Base-by-base conservation (phyloP, 35 echinoderm and acorn worm genomes). In the Acanthaster planci region DNA sequence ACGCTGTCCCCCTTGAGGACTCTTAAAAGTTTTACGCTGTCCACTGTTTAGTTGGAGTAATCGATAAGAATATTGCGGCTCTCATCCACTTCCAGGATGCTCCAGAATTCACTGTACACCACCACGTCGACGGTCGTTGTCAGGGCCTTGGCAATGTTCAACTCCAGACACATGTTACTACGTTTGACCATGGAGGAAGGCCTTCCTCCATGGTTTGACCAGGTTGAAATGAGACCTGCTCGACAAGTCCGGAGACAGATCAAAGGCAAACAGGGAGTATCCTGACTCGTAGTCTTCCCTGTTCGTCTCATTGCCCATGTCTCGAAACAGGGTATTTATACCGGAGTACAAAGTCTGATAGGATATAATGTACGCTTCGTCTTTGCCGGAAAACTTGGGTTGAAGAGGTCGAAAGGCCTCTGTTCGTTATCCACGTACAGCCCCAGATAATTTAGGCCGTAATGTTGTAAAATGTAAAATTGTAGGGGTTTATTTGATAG, bases 401-500 rank as follows among this genome's bases (percentile, higher is more conserved):
- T 76, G 76, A 6, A 91, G 35, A 5, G 89, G 83, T 75, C 67
- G 78, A 59, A 80, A 2, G 89, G 89, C 23, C 86, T 2, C 58
- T 85, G 83, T 34, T 85, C 83, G 38, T 83, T 83, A 54, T 91
- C 89, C 23, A 91, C 52, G 26, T 76, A 80, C 8, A 91, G 32
- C 1, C 72, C 52, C 60, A 91, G 32, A 60, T 79, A 84, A 27
- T 87, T 92, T 23, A 82, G 26, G 39, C 86, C 80, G 8, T 52
- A 78, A 81, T 91, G 82, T 85, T 91, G n/a, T n/a, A n/a, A n/a
- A n/a, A n/a, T n/a, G n/a, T 72, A 47, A 92, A 92, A 47, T 55
- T 76, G 34, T 76, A 92, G 0, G 90, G 85, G 30, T 86, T 80
- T 23, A 80, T 87, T 14, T 18, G 19, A 32, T 77, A 88, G 40